phyloP scores from a whole-genome alignment of 2,888 invertebrate genomes.

The Caenorhabditis sp. region DNA sequence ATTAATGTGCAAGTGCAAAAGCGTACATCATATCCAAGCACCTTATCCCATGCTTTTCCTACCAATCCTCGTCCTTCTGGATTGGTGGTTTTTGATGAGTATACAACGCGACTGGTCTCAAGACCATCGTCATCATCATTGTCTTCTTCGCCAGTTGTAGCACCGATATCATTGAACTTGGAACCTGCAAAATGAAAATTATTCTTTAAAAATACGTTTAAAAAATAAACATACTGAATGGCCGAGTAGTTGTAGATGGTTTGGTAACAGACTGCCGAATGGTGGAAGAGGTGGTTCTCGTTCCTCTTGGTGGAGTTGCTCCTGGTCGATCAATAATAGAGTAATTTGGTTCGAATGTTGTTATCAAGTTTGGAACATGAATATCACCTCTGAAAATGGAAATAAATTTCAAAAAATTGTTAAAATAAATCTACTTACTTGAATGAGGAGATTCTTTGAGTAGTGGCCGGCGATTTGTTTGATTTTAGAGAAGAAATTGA shows the following conservation, averaged over 20 bases:
- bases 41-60: slow-evolving; percentile 40
- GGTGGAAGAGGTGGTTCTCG: background rate
- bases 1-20: background rate
- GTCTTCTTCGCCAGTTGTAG: slow-evolving; percentile 34
- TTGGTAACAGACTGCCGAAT: background rate
- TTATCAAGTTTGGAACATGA: slow-evolving; percentile 25
- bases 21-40: slow-evolving; percentile 39
- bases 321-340: slow-evolving; percentile 37
- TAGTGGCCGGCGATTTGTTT: background rate
- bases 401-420: no score
- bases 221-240: background rate
- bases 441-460: slow-evolving; percentile 7
- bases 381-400: slow-evolving; percentile 7
- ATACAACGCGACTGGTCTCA: slow-evolving; percentile 37
- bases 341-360: slow-evolving; percentile 26
- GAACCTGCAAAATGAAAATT: slow-evolving; percentile 21
- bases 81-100: slow-evolving; percentile 6
- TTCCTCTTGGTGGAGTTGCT: slow-evolving; percentile 36
- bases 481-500: slow-evolving; percentile 9
- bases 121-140: slow-evolving; percentile 35
- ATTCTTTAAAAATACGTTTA: no score
- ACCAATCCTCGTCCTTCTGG: slow-evolving; percentile 15
- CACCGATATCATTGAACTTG: slow-evolving; percentile 22
- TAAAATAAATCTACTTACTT: background rate
- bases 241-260: background rate